Evolutionary conservation across 2,888 invertebrate species (phyloP).

Genomic region (Caenorhabditis sulstoni): DNA sequence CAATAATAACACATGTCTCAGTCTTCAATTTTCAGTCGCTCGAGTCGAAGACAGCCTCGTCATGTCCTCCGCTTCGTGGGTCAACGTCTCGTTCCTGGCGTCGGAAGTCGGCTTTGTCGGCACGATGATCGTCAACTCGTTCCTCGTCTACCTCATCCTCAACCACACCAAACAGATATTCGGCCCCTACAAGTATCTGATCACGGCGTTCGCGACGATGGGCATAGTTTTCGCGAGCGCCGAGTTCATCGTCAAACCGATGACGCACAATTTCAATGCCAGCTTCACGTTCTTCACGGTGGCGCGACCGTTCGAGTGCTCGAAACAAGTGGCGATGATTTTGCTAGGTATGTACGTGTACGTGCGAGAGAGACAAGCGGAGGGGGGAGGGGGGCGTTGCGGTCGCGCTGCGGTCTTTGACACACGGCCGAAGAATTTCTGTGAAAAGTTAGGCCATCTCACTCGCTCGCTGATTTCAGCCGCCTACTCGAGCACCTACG

Average conservation of each 20-base stretch:
- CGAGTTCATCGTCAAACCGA: slow-evolving; percentile 52
- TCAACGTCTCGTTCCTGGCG: slow-evolving; percentile 31
- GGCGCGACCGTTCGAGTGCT: slow-evolving; percentile 41
- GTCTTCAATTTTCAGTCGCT: slow-evolving; percentile 1
- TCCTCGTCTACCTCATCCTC: slow-evolving; percentile 38
- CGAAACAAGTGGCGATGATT: slow-evolving; percentile 37
- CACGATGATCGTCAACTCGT: slow-evolving; percentile 37
- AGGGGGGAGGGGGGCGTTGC: no score
- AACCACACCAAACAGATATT: slow-evolving; percentile 45
- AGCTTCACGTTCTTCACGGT: slow-evolving; percentile 55
- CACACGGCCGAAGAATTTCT: no score
- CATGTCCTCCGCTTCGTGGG: slow-evolving; percentile 46
- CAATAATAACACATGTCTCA: background rate
- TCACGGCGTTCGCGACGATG: slow-evolving; percentile 35
- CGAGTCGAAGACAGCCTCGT: background rate
- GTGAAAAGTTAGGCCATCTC: no score
- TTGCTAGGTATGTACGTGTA: slow-evolving; percentile 36
- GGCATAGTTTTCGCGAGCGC: slow-evolving; percentile 46
- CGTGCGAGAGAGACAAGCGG: no score
- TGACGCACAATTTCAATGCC: slow-evolving; percentile 54
- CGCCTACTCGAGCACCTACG: slow-evolving; percentile 53
- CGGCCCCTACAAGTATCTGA: slow-evolving; percentile 50
- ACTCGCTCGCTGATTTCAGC: slow-evolving; percentile 37
- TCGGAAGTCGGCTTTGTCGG: slow-evolving; percentile 48
- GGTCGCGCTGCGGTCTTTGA: no score